phyloP scores from a whole-genome alignment of 2,113 vertebrate species.

The Bothrops jararaca region DNA sequence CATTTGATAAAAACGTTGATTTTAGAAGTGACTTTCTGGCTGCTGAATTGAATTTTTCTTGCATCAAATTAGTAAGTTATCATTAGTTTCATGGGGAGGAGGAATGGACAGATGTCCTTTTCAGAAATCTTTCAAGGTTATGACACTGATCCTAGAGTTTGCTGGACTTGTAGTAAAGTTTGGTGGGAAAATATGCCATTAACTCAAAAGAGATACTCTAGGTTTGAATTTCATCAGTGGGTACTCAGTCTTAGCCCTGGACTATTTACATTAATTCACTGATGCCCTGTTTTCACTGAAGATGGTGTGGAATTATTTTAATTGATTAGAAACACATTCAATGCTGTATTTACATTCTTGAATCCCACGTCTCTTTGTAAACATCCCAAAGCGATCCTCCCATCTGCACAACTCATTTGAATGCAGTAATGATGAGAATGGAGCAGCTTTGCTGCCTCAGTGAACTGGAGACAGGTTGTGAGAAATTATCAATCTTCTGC shows the following conservation, averaged over 20 bases:
- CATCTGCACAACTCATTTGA: neutral
- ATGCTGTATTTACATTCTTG: neutral
- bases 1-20: neutral
- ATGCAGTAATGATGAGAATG: neutral
- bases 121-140: neutral
- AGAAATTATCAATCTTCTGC: neutral
- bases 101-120: neutral
- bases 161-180: neutral
- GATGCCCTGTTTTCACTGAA: neutral
- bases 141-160: neutral
- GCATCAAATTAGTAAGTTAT: neutral
- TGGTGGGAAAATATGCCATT: neutral
- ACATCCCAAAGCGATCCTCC: neutral
- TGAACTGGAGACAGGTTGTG: neutral
- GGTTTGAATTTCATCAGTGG: neutral
- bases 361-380: neutral
- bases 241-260: neutral
- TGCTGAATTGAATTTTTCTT: neutral
- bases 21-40: neutral
- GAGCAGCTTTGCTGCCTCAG: neutral
- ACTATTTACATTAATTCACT: neutral
- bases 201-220: neutral
- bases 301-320: neutral
- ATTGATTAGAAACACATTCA: neutral
- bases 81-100: neutral